These are phyloP conservation scores for Aquatica leii DNA, from an alignment of 2,888 invertebrate genomes.

Conservation along the genomic window DNA sequence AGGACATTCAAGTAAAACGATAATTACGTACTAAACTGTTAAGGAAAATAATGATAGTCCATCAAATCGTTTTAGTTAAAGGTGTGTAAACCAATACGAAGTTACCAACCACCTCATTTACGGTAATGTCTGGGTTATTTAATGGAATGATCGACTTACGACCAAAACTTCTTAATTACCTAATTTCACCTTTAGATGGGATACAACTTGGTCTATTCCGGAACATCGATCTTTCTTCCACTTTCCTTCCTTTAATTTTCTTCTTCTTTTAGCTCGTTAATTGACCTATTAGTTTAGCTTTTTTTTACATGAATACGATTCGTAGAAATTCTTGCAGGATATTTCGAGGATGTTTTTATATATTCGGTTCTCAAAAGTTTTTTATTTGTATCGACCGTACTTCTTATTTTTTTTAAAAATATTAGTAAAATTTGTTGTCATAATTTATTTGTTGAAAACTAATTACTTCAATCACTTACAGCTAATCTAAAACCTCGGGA, in stretches of 20 bases:
- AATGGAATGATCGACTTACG: constrained; percentile 37
- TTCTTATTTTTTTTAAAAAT: not conserved
- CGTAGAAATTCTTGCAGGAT: no score
- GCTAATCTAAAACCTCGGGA: no score
- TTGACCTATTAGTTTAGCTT: constrained; percentile 28
- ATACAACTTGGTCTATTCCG: constrained; percentile 23
- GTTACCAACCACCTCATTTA: constrained; percentile 36
- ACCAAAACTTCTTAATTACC: constrained; percentile 37
- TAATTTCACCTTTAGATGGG: constrained; percentile 29
- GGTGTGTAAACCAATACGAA: constrained; percentile 33
- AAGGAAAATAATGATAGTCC: constrained; percentile 19
- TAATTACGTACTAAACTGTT: constrained; percentile 17
- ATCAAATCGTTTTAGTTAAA: constrained; percentile 23
- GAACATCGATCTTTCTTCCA: constrained; percentile 19
- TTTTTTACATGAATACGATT: not conserved
- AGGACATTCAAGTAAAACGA: no score
- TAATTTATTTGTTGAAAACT: no score
- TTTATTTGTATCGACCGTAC: no score
- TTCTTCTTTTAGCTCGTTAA: constrained; percentile 13
- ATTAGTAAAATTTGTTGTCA: no score
- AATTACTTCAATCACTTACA: no score
- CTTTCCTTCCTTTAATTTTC: constrained; percentile 12
- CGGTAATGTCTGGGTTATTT: constrained; percentile 36
- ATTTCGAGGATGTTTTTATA: no score
- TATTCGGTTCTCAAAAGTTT: no score